Conservation (phyloP, 2,888 invertebrate genomes). For the Resseliella maxima region DNA sequence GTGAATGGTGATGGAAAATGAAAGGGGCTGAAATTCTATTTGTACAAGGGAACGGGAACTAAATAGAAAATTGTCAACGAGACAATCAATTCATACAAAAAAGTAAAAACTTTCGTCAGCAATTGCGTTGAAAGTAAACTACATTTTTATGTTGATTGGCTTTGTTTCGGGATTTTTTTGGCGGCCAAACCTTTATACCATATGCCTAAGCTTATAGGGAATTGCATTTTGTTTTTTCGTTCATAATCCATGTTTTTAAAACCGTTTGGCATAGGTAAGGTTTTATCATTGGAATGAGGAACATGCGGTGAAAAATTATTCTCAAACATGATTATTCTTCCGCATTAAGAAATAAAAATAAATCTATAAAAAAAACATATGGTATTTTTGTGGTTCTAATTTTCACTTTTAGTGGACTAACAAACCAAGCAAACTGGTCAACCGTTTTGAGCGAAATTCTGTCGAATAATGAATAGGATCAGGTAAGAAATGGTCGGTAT, state of each 20-base stretch:
- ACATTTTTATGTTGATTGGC: background rate
- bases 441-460: background rate
- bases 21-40: background rate
- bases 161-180: background rate
- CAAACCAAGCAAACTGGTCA: slow-evolving; percentile 2
- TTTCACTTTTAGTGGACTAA: slow-evolving; percentile 33
- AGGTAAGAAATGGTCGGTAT: slow-evolving; percentile 38
- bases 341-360: slow-evolving; percentile 51
- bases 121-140: background rate
- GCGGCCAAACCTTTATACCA: background rate
- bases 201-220: background rate
- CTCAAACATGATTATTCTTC: slow-evolving; percentile 12
- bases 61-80: slow-evolving; percentile 5
- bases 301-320: slow-evolving; percentile 24
- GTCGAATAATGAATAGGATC: background rate
- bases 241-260: background rate
- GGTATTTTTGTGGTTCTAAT: background rate
- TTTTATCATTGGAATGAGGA: background rate
- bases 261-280: slow-evolving; percentile 14
- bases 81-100: background rate
- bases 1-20: background rate
- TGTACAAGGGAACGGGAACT: background rate
- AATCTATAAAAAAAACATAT: slow-evolving; percentile 32
- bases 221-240: slow-evolving; percentile 5
- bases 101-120: background rate